A percentile compares a stretch with the other conserved stretches of the same genome.
These are phyloP conservation scores for Episyrphus balteatus DNA, from an alignment of 1,140 invertebrate species.

Conservation along the genomic window DNA sequence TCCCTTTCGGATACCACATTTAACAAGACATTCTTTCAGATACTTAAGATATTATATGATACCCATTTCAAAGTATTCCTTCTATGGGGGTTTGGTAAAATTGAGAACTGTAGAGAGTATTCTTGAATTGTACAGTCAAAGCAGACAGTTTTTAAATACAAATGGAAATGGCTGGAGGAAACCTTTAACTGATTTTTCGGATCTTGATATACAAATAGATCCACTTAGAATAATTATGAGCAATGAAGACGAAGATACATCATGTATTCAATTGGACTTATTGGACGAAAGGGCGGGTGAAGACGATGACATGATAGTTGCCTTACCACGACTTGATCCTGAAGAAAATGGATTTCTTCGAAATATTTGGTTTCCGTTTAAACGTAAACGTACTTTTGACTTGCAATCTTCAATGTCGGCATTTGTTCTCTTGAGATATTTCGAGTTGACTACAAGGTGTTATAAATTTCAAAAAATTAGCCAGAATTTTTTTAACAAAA, in stretches of 20 bases:
- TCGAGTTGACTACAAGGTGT: slow-evolving; percentile 17
- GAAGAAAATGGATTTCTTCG: slow-evolving; percentile 17
- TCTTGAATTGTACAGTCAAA: slow-evolving; percentile 16
- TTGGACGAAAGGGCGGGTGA: no score
- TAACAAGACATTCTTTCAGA: slow-evolving; percentile 21
- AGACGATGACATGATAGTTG: slow-evolving; percentile 18
- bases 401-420: slow-evolving; percentile 17
- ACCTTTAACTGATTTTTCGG: slow-evolving; percentile 14
- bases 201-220: not conserved
- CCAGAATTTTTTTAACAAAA: slow-evolving; percentile 15
- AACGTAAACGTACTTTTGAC: slow-evolving; percentile 25
- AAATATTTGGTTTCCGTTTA: slow-evolving; percentile 30
- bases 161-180: slow-evolving; percentile 29
- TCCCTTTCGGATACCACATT: no score
- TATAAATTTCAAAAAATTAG: slow-evolving; percentile 19
- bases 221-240: no score
- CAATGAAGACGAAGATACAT: no score
- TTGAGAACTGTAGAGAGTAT: slow-evolving; percentile 17
- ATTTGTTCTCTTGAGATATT: slow-evolving; percentile 24
- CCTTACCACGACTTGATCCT: slow-evolving; percentile 21
- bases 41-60: slow-evolving; percentile 25
- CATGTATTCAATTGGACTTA: no score
- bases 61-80: slow-evolving; percentile 28
- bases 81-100: slow-evolving; percentile 25
- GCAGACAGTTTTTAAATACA: slow-evolving; percentile 22